Base-by-base conservation (phyloP, 2,797 vertebrate genomes). In the Microcaecilia unicolor region DNA sequence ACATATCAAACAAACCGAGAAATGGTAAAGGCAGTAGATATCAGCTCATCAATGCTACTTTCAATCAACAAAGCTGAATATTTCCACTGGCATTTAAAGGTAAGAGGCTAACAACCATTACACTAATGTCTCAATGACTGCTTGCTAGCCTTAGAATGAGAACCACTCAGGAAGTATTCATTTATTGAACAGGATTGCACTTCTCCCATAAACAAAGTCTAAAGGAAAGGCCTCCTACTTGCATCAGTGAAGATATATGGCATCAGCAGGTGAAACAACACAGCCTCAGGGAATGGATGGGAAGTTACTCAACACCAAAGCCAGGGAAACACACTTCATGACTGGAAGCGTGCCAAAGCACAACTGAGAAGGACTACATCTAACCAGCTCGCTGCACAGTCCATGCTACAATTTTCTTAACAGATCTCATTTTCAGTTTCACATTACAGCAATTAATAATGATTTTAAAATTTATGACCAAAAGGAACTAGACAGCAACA, bases 341-440 rank as follows among this genome's bases (percentile, higher is more conserved):
- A 6, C 18, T 74, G 64, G 74, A 55, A 20, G 20, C 20, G 4
- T 5, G 61, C 63, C 72, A 76, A 56, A 61, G 66, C 32, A 25
- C 51, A 75, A 50, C 8, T 19, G 48, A 66, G 34, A 53, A 10
- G 34, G 48, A 30, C 44, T 44, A 65, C 25, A 56, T 41, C 31
- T 29, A 48, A 23, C 31, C 42, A 58, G 51, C 72, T 47, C 33
- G 56, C 49, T 17, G 12, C 41, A 41, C 11, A 39, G 37, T 10
- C 37, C 48, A 48, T 60, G 51, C 67, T 64, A 47, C 68, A 64
- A 26, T 47, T 67, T n/a, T 55, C 59, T 44, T 58, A 64, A 32
- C 33, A 57, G 10, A 44, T 48, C 52, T 48, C 25, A 35, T 63
- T 56, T 69, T 51, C 35, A 46, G 41, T 45, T 35, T 33, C 17